Conservation (phyloP, 2,113 vertebrate genomes). For the Rana temporaria region DNA sequence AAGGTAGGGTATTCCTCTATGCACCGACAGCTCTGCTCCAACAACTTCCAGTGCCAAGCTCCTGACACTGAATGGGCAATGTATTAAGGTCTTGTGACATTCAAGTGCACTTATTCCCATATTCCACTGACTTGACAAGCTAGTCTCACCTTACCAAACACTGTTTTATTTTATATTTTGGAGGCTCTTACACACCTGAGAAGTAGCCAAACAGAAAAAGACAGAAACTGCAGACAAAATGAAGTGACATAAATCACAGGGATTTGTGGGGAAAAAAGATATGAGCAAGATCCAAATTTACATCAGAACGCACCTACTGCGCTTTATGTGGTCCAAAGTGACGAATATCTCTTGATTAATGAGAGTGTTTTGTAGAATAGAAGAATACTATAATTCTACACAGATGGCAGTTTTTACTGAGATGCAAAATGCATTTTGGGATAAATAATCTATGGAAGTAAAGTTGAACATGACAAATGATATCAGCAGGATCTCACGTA, state of each 20-base stretch:
- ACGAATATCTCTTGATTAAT: constrained; percentile 44
- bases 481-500: constrained; percentile 50
- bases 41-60: too few species aligned
- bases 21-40: too few species aligned
- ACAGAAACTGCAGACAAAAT: constrained; percentile 38
- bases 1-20: too few species aligned
- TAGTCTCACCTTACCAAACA: background rate
- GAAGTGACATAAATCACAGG: constrained; percentile 32
- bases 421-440: constrained; percentile 50
- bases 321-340: constrained; percentile 51
- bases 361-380: constrained; percentile 34
- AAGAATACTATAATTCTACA: constrained; percentile 51
- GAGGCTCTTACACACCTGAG: constrained; percentile 22
- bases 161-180: constrained; percentile 2
- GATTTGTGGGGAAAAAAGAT: constrained; percentile 42
- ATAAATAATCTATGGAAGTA: constrained; percentile 50
- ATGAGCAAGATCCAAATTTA: constrained; percentile 34
- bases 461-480: constrained; percentile 53
- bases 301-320: constrained; percentile 50
- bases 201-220: constrained; percentile 32
- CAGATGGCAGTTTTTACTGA: constrained; percentile 52
- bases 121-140: background rate
- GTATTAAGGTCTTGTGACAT: too few species aligned
- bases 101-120: background rate
- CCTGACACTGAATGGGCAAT: too few species aligned